A percentile compares a stretch with the other conserved stretches of the same genome.
phyloP scores from a whole-genome alignment of 1,140 invertebrate genomes.

The Vanessa atalanta region DNA sequence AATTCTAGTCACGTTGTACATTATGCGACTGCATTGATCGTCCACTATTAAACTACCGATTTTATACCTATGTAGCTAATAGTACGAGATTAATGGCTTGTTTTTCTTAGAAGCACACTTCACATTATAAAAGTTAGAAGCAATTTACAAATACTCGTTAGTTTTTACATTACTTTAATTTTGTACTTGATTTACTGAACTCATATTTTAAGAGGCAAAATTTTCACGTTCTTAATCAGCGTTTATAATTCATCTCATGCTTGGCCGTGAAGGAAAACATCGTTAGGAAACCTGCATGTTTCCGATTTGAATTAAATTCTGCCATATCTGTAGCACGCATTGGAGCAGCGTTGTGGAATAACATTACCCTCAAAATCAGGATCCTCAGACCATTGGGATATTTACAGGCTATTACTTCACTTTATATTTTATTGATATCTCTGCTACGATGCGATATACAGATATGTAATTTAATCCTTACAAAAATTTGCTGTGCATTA shows the following conservation, averaged over 20 bases:
- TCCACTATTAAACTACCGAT: conserved; percentile 11
- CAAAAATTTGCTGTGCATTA: background rate
- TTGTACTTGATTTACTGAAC: background rate
- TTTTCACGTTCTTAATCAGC: too few species aligned
- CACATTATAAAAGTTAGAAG: conserved; percentile 1
- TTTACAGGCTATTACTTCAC: too few species aligned
- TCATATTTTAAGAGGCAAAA: background rate
- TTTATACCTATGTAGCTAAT: background rate
- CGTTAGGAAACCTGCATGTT: too few species aligned
- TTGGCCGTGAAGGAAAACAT: too few species aligned
- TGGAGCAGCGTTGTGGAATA: too few species aligned
- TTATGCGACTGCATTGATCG: conserved; percentile 19
- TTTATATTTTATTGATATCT: background rate
- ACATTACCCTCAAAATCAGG: too few species aligned
- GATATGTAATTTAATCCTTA: background rate
- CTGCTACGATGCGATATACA: background rate
- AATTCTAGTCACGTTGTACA: conserved; percentile 51
- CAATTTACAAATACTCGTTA: background rate
- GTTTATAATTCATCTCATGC: too few species aligned
- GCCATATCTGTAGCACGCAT: too few species aligned
- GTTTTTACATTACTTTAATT: background rate
- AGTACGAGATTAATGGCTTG: conserved; percentile 8
- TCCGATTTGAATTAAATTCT: too few species aligned
- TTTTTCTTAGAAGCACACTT: conserved; percentile 20
- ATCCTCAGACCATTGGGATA: too few species aligned